Base-by-base conservation (phyloP, 2,888 invertebrate genomes). In the Eupelmus urozonus region DNA sequence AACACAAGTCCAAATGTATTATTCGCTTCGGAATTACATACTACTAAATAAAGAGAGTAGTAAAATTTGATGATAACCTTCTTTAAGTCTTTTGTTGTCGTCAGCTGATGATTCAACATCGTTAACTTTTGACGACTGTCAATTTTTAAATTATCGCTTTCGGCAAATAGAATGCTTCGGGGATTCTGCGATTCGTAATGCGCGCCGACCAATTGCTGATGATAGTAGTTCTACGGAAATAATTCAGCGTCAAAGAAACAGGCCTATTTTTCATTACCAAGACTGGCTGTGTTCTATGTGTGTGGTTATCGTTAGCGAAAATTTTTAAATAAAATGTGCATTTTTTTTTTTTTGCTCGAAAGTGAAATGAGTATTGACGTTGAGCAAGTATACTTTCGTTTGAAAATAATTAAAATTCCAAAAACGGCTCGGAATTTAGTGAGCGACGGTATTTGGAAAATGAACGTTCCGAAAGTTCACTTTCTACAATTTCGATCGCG, bases 201-300 rank as follows among this genome's bases (percentile, higher is more conserved):
- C 16, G 27, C 86, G 82, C 89, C 88, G 79, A 29, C 2, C 60
- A 60, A 40, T 18, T 40, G 60, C 20, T 60, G 60, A 18, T 29
- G 20, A n/a, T 59, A 59, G 59, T 18, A 20, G 27, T 18, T 60
- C 60, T 60, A 60, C 34, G 13, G 60, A 60, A 60, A 60, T 40
- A 23, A 60, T 60, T 18, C 18, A 34, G n/a, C 40, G n/a, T 18
- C n/a, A 40, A 18, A 18, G 16, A 60, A 40, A 13, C 11, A 60
- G 59, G 20, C 20, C n/a, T n/a, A n/a, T n/a, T n/a, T n/a, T n/a
- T n/a, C n/a, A n/a, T n/a, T n/a, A n/a, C n/a, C n/a, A n/a, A n/a
- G n/a, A n/a, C n/a, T n/a, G n/a, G n/a, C n/a, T n/a, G n/a, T n/a
- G n/a, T n/a, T n/a, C n/a, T n/a, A n/a, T n/a, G n/a, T n/a, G n/a